Evolutionary conservation across 2,113 vertebrate genomes (phyloP), one percentile per base, ranked within the genome.

Genomic region (Ammodytes dubius): DNA sequence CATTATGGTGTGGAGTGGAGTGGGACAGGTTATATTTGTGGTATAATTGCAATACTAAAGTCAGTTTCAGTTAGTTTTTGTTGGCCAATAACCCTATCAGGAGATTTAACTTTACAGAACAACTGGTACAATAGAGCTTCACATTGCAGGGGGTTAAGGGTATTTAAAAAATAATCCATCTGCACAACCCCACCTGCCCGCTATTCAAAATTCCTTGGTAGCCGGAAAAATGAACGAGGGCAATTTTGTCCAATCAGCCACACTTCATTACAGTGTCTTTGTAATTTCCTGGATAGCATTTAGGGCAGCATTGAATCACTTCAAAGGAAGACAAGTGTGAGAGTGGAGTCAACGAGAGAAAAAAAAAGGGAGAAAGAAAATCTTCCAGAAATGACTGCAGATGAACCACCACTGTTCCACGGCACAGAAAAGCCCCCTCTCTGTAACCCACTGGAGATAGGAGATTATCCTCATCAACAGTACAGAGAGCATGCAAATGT

Each of bases 391-490:
- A 86, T 80, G 46, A 85, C 73, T 63, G 67, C 73, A 61, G 19
- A 86, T 80, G 67, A 86, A 83, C 40, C 7, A 12, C 74, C 60
- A n/a, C 66, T 67, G 85, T 88, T 80, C 84, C 68, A 73, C 58
- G 61, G 84, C 87, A 90, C 73, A 86, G 70, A 66, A 61, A 27
- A 85, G 86, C 86, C 72, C 82, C 60, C 42, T 8, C 65, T 81
- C 53, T 53, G 56, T 90, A 91, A 91, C 89, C 84, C 89, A 75
- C 76, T 70, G 83, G 79, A 86, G 83, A 88, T 86, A 78, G 47
- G 59, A 84, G 88, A 90, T 91, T 91, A 86, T 89, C 83, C 90
- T 77, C 77, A 81, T 80, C 88, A 88, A 91, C 88, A 83, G 82
- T 88, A 79, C 75, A 50, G 42, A 67, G 45, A 70, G 67, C 9